These are phyloP conservation scores for Auanema freiburgensis DNA, from an alignment of 2,888 invertebrate genomes.

Conservation along the genomic window DNA sequence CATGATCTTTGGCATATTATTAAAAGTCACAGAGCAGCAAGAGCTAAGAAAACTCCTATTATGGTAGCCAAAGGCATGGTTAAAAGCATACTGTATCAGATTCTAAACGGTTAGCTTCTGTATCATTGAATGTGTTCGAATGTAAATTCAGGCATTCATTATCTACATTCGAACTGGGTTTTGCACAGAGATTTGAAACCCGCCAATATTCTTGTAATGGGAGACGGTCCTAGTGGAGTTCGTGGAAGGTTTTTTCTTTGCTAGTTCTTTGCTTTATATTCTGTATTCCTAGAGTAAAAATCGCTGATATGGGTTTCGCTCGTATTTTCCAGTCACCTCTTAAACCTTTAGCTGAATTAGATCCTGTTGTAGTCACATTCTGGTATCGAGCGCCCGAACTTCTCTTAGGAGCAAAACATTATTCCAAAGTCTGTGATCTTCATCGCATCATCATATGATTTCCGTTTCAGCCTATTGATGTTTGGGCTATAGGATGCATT, in stretches of 20 bases:
- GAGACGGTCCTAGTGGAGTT: conserved; percentile 83
- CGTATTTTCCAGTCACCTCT: conserved; percentile 93
- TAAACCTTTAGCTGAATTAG: conserved; percentile 93
- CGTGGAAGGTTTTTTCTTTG: conserved; percentile 74
- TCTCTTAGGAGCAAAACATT: conserved; percentile 66
- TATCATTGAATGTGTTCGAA: not conserved
- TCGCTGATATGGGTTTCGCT: conserved; percentile 98
- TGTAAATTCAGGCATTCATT: conserved; percentile 76
- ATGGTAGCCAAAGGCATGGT: conserved; percentile 74
- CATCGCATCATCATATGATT: not conserved
- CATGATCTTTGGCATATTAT: conserved; percentile 99
- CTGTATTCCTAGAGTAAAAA: conserved; percentile 52
- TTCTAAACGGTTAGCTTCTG: conserved; percentile 79
- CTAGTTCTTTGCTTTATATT: conserved; percentile 1
- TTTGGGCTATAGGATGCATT: conserved; percentile 76
- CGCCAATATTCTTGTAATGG: conserved; percentile 98
- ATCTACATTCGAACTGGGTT: conserved; percentile 98
- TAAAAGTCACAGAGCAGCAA: conserved; percentile 82
- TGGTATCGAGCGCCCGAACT: conserved; percentile 94
- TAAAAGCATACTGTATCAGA: conserved; percentile 94
- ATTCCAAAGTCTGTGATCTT: conserved; percentile 56
- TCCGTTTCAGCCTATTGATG: conserved; percentile 57
- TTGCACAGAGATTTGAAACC: conserved; percentile 83
- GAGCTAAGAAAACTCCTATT: conserved; percentile 86
- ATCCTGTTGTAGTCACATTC: conserved; percentile 98